These are phyloP conservation scores for Neodontobutis hainanensis DNA, from an alignment of 2,113 vertebrate genomes.

Conservation along the genomic window DNA sequence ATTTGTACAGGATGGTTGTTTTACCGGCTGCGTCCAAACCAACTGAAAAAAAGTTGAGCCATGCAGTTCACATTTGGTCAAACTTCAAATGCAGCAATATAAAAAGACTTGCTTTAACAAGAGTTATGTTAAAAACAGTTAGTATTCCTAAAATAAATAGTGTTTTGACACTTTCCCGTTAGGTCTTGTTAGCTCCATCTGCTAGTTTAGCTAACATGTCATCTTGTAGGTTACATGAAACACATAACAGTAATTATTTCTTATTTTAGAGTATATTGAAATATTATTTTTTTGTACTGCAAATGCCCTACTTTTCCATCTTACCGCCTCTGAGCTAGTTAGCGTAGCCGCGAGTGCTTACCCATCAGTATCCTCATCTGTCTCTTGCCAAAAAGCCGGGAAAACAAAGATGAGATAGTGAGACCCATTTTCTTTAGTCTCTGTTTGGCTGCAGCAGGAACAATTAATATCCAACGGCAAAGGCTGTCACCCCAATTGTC, in stretches of 20 bases:
- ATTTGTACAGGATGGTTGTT: slow-evolving; percentile 94
- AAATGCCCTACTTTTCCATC: background rate
- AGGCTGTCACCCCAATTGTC: background rate
- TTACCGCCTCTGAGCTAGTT: slow-evolving; percentile 11
- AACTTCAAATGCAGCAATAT: no score
- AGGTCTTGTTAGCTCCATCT: no score
- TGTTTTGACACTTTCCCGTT: no score
- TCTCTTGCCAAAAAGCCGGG: slow-evolving; percentile 88
- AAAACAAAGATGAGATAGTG: slow-evolving; percentile 81
- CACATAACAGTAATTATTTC: no score
- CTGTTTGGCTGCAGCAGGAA: background rate
- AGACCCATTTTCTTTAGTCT: slow-evolving; percentile 79
- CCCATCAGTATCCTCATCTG: slow-evolving; percentile 91
- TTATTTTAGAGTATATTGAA: background rate
- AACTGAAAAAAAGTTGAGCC: slow-evolving; percentile 71
- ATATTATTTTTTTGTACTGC: fast-evolving
- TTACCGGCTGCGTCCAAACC: slow-evolving; percentile 93
- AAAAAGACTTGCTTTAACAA: no score
- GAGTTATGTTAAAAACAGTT: no score
- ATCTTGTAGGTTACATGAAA: no score
- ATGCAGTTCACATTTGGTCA: no score
- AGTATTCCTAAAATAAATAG: no score
- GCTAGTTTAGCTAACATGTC: no score
- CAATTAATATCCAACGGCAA: background rate
- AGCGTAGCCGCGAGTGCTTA: slow-evolving; percentile 56